phyloP scores from a whole-genome alignment of 2,888 invertebrate genomes.

The Archaeoteleia sp. region DNA sequence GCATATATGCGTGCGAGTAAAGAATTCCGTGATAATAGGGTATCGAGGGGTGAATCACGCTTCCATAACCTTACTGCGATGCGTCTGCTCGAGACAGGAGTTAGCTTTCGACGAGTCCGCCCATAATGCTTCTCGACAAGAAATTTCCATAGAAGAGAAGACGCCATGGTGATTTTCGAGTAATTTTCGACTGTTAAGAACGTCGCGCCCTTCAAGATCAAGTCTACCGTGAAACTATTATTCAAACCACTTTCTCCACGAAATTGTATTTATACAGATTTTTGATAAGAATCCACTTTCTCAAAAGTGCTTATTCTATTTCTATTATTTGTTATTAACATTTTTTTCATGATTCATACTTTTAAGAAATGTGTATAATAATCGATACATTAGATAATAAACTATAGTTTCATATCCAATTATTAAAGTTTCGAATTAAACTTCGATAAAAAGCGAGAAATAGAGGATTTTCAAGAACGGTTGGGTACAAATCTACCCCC shows the following conservation, averaged over 20 bases:
- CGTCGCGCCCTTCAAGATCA: conserved; percentile 16
- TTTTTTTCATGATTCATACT: neutral
- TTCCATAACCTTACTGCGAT: conserved; percentile 29
- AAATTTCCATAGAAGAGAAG: conserved; percentile 29
- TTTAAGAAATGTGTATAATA: too few relatives aligned
- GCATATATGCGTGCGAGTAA: conserved; percentile 35
- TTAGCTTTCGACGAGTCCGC: conserved; percentile 44
- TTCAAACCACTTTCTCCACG: conserved; percentile 29
- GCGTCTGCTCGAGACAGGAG: conserved; percentile 39
- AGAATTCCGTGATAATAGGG: conserved; percentile 47
- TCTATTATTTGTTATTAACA: neutral
- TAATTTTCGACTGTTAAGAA: conserved; percentile 39
- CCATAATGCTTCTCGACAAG: conserved; percentile 38
- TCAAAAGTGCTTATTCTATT: conserved; percentile 18
- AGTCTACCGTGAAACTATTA: conserved; percentile 37
- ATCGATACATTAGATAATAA: too few relatives aligned
- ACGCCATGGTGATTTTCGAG: conserved; percentile 43
- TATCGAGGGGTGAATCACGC: conserved; percentile 44
- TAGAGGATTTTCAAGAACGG: too few relatives aligned
- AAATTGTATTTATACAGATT: conserved; percentile 38
- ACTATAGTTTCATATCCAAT: too few relatives aligned
- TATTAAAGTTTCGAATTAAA: too few relatives aligned
- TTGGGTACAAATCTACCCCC: too few relatives aligned
- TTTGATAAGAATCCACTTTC: too few relatives aligned
- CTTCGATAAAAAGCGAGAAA: too few relatives aligned